Conservation (phyloP, 1,140 invertebrate species). For the Leptinotarsa defecta region DNA sequence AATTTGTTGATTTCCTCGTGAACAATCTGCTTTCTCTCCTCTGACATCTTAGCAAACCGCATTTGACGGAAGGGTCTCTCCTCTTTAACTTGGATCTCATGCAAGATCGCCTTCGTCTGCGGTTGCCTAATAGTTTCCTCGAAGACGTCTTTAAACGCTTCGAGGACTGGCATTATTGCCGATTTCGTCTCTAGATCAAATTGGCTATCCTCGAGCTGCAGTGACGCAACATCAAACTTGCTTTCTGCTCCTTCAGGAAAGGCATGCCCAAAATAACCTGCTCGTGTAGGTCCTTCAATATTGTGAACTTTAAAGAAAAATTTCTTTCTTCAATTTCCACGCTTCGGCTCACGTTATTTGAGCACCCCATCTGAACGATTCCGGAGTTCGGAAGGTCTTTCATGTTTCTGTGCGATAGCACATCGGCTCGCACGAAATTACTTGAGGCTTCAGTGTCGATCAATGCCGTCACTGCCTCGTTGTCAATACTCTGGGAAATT, state of each 20-base stretch:
- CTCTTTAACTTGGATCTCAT: no score
- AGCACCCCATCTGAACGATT: background rate
- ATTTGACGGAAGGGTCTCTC: no score
- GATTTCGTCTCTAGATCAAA: background rate
- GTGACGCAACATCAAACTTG: background rate
- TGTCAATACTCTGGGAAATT: background rate
- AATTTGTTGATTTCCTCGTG: constrained; percentile 35
- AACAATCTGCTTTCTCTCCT: background rate
- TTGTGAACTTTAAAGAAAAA: background rate
- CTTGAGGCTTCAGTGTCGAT: background rate
- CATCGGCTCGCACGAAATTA: background rate
- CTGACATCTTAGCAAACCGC: background rate
- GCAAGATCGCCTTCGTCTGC: no score
- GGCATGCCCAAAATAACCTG: background rate
- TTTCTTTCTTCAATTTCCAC: background rate
- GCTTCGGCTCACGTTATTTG: background rate
- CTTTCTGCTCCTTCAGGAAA: background rate
- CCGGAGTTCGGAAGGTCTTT: background rate
- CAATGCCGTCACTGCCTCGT: background rate
- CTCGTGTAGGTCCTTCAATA: background rate
- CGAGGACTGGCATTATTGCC: no score
- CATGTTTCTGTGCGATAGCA: background rate
- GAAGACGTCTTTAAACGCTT: no score
- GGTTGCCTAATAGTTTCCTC: no score
- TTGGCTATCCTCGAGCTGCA: background rate